phyloP scores from a whole-genome alignment of 1,140 invertebrate species.

The Macrobrachium nipponense region DNA sequence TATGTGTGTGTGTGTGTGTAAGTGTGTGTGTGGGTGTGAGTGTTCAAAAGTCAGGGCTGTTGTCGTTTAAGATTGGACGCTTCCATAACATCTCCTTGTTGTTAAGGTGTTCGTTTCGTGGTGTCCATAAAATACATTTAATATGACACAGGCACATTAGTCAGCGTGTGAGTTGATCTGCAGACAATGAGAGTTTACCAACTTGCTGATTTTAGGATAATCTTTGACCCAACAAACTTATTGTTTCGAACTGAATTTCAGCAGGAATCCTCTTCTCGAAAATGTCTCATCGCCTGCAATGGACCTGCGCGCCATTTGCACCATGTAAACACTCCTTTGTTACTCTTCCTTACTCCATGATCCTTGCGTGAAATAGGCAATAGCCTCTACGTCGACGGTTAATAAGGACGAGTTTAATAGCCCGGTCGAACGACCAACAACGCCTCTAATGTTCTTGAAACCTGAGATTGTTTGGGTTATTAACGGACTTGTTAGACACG shows the following conservation, averaged over 20 bases:
- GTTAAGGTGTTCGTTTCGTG: too few species aligned
- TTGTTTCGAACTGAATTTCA: too few species aligned
- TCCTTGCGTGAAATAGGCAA: not conserved
- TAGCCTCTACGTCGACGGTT: too few species aligned
- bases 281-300: not conserved
- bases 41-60: not conserved
- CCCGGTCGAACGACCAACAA: not conserved
- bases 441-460: conserved; percentile 37
- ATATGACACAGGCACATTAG: too few species aligned
- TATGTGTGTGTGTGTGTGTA: not conserved
- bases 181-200: too few species aligned
- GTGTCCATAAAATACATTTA: too few species aligned
- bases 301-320: conserved; percentile 15
- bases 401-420: conserved; percentile 1
- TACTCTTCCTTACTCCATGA: conserved; percentile 17
- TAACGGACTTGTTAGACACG: conserved; percentile 49
- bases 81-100: not conserved
- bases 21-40: not conserved
- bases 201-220: too few species aligned
- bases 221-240: too few species aligned
- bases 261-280: too few species aligned
- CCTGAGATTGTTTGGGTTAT: conserved; percentile 53
- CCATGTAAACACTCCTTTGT: conserved; percentile 37
- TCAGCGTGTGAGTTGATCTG: too few species aligned
- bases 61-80: not conserved